Evolutionary conservation across 2,888 invertebrate genomes (phyloP).

Genomic region (Drosophila paracracens): DNA sequence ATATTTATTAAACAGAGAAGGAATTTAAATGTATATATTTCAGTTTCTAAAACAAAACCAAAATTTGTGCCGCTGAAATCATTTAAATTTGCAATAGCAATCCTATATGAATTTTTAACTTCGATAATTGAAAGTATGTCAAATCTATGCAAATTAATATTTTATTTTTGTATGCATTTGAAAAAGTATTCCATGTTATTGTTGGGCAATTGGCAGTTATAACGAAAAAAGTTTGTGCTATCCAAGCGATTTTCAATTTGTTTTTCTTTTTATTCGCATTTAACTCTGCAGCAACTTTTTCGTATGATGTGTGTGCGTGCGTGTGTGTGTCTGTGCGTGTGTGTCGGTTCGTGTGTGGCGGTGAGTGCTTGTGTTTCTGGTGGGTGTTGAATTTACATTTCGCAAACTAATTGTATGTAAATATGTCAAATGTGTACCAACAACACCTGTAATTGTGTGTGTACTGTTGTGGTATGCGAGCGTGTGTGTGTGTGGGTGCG

Average conservation of each 20-base stretch:
- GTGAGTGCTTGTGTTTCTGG: constrained; percentile 8
- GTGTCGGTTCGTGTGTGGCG: background rate
- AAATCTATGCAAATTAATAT: constrained; percentile 64
- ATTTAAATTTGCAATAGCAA: background rate
- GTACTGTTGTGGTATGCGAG: constrained; percentile 17
- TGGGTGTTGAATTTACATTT: constrained; percentile 65
- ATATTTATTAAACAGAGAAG: background rate
- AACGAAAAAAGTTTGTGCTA: constrained; percentile 59
- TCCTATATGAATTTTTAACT: constrained; percentile 13
- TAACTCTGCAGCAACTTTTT: constrained; percentile 37
- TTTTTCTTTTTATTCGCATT: constrained; percentile 48
- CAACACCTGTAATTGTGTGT: constrained; percentile 59
- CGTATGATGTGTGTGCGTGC: constrained; percentile 14
- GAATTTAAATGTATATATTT: background rate
- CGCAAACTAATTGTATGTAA: constrained; percentile 80
- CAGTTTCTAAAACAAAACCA: background rate
- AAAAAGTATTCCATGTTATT: constrained; percentile 23
- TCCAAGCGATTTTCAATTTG: constrained; percentile 63
- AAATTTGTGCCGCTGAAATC: background rate
- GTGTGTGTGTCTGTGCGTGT: constrained; percentile 1
- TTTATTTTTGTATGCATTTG: constrained; percentile 57
- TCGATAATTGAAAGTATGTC: constrained; percentile 43
- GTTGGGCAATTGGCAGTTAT: constrained; percentile 34
- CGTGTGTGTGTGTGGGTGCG: constrained; percentile 20
- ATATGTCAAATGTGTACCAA: constrained; percentile 78